Conservation (phyloP, 2,113 vertebrate genomes). For the Sturnus vulgaris region DNA sequence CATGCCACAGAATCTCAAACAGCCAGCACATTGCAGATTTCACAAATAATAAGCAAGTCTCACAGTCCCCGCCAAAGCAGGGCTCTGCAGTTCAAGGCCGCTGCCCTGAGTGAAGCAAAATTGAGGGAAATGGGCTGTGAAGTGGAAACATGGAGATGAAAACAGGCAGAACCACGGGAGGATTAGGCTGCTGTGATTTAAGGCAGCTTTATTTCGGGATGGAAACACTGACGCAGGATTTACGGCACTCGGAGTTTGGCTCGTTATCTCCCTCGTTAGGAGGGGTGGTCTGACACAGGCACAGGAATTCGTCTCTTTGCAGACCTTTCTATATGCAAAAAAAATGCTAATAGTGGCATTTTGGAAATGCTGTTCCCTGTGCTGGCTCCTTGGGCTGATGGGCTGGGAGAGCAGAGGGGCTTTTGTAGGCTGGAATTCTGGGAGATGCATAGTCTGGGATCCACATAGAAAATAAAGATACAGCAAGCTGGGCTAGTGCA, state of each 20-base stretch:
- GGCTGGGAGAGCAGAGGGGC: background rate
- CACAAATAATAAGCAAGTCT: background rate
- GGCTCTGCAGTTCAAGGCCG: background rate
- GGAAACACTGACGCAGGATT: background rate
- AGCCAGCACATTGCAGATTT: background rate
- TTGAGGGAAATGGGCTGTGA: background rate
- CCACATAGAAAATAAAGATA: fast-evolving
- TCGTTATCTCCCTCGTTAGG: background rate
- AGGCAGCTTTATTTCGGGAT: background rate
- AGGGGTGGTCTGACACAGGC: background rate
- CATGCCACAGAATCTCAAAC: background rate
- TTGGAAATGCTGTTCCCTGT: background rate
- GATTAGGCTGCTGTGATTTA: background rate
- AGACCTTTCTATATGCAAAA: background rate
- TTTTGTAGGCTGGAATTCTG: fast-evolving
- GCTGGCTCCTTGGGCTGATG: background rate
- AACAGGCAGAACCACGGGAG: background rate
- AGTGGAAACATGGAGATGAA: background rate
- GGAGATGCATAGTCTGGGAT: background rate
- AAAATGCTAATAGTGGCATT: background rate
- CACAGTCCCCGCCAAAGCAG: background rate
- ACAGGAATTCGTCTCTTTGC: background rate
- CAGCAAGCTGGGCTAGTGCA: background rate
- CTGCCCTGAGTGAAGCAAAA: background rate
- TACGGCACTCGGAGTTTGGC: background rate